Conservation (phyloP, 2,888 invertebrate species). For the Antitype chi region DNA sequence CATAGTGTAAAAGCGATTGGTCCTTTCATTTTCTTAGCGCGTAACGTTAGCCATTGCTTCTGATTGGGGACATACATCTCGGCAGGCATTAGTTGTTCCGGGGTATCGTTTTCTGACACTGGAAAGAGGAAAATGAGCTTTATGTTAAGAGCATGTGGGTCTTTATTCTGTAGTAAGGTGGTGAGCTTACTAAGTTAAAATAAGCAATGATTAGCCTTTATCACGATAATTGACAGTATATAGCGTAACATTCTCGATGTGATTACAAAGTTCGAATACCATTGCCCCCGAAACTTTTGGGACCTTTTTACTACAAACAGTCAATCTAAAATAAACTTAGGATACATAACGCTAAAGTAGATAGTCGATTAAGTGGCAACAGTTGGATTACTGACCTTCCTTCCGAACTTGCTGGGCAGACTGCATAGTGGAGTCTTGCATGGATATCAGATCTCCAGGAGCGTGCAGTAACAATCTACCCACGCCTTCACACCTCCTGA, state of each 20-base stretch:
- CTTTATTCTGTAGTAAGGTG: neutral
- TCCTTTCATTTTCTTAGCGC: slow-evolving; percentile 90
- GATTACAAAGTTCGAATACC: neutral
- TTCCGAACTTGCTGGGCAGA: slow-evolving; percentile 83
- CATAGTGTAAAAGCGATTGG: slow-evolving; percentile 83
- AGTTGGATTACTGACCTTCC: slow-evolving; percentile 76
- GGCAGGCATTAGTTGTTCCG: slow-evolving; percentile 94
- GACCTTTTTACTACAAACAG: neutral
- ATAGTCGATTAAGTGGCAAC: too few relatives aligned
- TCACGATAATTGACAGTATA: too few relatives aligned
- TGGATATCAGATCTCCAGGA: slow-evolving; percentile 96
- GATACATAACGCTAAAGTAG: neutral
- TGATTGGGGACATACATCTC: slow-evolving; percentile 98
- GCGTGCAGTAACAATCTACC: slow-evolving; percentile 94
- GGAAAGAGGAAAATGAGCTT: slow-evolving; percentile 6
- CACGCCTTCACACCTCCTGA: slow-evolving; percentile 95
- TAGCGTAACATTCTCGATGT: too few relatives aligned
- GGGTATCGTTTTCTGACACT: slow-evolving; percentile 85
- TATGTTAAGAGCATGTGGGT: neutral
- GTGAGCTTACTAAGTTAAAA: neutral
- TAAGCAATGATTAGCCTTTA: neutral
- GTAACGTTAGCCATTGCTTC: slow-evolving; percentile 96
- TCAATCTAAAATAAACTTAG: neutral
- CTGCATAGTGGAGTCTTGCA: slow-evolving; percentile 90
- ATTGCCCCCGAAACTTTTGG: neutral